A percentile compares a stretch with the other conserved stretches of the same genome.
phyloP scores from a whole-genome alignment of 2,888 invertebrate species.

The Quadroppia sp. region DNA sequence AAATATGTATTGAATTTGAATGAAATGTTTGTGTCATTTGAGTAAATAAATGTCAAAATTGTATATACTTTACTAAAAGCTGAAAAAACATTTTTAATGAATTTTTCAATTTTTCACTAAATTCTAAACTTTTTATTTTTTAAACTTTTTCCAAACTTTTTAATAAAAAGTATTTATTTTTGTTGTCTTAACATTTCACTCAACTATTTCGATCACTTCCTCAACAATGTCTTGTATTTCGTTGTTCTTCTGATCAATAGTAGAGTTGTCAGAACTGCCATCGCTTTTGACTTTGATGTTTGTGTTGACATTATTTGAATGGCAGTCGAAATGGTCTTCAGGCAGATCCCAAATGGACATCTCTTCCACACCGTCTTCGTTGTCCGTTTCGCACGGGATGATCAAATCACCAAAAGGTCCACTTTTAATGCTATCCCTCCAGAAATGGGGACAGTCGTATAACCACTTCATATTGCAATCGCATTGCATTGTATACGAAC shows the following conservation, averaged over 20 bases:
- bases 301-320: background rate
- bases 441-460: background rate
- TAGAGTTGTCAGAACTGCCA: background rate
- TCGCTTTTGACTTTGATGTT: too few relatives aligned
- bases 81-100: too few relatives aligned
- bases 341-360: slow-evolving; percentile 3
- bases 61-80: too few relatives aligned
- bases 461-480: slow-evolving; percentile 18
- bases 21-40: too few relatives aligned
- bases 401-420: background rate
- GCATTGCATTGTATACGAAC: slow-evolving; percentile 4
- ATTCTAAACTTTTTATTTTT: too few relatives aligned
- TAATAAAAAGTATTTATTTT: too few relatives aligned
- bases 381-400: slow-evolving; percentile 4
- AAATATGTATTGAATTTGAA: too few relatives aligned
- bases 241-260: background rate
- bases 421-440: background rate
- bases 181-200: too few relatives aligned
- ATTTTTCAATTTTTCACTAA: too few relatives aligned
- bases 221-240: background rate
- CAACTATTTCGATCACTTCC: background rate
- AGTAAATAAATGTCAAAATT: too few relatives aligned
- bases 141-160: too few relatives aligned
- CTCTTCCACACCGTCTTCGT: slow-evolving; percentile 5
- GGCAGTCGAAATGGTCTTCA: background rate